Percentiles rank a stretch among this genome's conserved stretches.
Evolutionary conservation across 2,888 invertebrate genomes (phyloP).

Genomic region (Meta bourneti): DNA sequence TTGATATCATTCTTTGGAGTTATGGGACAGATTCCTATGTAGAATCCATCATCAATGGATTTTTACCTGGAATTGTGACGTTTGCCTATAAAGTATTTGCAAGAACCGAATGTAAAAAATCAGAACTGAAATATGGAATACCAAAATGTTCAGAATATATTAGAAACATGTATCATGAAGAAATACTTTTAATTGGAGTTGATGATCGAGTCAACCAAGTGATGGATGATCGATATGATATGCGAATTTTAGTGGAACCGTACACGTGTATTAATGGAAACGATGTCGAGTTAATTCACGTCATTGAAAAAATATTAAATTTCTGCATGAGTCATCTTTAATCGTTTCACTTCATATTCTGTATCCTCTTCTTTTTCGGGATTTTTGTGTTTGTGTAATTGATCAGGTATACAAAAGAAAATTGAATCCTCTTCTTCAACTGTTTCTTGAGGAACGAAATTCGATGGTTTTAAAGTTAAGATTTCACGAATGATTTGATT

Average conservation of each 20-base stretch:
- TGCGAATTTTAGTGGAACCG: background rate
- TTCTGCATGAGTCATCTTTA: background rate
- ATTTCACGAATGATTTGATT: background rate
- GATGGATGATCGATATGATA: constrained; percentile 25
- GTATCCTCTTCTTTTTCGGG: background rate
- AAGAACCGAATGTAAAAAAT: constrained; percentile 9
- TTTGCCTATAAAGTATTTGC: constrained; percentile 3
- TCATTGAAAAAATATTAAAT: constrained; percentile 13
- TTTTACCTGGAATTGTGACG: background rate
- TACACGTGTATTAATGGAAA: background rate
- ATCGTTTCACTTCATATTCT: too few relatives aligned
- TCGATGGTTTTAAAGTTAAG: background rate
- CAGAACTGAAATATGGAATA: background rate
- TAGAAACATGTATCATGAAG: background rate
- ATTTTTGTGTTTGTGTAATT: background rate
- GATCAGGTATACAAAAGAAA: background rate
- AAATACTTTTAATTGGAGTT: constrained; percentile 9
- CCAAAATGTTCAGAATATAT: constrained; percentile 3
- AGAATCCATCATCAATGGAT: background rate
- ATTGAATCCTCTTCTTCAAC: background rate
- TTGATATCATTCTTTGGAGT: background rate
- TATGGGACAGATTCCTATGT: constrained; percentile 2
- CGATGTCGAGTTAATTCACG: background rate
- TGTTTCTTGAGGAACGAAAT: background rate
- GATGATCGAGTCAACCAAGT: constrained; percentile 11